Evolutionary conservation across 2,888 invertebrate species (phyloP).

Genomic region (Synergus gifuensis): DNA sequence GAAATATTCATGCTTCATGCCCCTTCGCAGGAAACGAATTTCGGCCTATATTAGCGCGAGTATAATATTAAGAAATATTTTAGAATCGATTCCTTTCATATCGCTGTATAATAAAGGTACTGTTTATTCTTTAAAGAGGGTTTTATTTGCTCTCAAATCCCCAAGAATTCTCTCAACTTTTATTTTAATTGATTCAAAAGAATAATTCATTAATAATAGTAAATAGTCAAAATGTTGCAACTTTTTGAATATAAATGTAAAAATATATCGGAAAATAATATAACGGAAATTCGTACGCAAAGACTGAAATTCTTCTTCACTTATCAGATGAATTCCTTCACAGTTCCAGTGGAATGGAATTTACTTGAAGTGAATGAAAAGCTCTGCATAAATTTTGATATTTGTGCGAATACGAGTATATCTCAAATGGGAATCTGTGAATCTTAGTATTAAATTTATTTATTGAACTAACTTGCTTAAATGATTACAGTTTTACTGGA

Average conservation of each 20-base stretch:
- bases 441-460: too few relatives aligned
- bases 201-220: not conserved
- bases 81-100: conserved; percentile 66
- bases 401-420: too few relatives aligned
- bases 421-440: too few relatives aligned
- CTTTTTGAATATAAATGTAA: too few relatives aligned
- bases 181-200: not conserved
- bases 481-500: too few relatives aligned
- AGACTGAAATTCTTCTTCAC: too few relatives aligned
- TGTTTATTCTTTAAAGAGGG: conserved; percentile 66
- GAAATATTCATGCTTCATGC: not conserved
- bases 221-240: not conserved
- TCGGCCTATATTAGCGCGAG: not conserved
- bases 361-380: too few relatives aligned
- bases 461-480: too few relatives aligned
- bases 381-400: too few relatives aligned
- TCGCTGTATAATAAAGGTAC: conserved; percentile 69
- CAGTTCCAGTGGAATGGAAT: not conserved
- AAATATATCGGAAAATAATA: too few relatives aligned
- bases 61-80: conserved; percentile 58
- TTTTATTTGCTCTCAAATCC: not conserved
- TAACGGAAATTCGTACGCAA: too few relatives aligned
- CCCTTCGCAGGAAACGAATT: conserved; percentile 1
- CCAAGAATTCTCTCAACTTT: not conserved
- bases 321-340: conserved; percentile 6